These are phyloP conservation scores for Catamblyrhynchus diadema DNA, from an alignment of 2,797 vertebrate species.

Conservation along the genomic window DNA sequence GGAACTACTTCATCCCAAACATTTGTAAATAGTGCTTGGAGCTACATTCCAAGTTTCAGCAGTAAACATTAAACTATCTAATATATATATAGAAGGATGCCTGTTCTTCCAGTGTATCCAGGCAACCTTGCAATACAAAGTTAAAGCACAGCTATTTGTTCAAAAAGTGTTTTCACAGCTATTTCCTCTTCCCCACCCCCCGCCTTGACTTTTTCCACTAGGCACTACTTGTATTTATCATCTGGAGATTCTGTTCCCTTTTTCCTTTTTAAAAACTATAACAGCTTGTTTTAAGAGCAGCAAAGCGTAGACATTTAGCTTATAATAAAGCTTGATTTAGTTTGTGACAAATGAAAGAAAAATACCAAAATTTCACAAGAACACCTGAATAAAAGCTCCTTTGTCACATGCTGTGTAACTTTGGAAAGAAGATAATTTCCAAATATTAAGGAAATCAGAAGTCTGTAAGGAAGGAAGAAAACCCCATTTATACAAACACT, in stretches of 20 bases:
- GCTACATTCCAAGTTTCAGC: slow-evolving; percentile 46
- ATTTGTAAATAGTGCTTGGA: slow-evolving; percentile 62
- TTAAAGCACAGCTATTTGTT: slow-evolving; percentile 51
- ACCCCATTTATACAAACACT: background rate
- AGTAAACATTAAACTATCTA: slow-evolving; percentile 61
- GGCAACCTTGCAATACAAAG: slow-evolving; percentile 64
- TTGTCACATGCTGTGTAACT: accelerated
- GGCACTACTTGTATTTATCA: slow-evolving; percentile 20
- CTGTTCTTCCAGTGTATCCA: slow-evolving; percentile 52
- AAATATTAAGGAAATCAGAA: background rate
- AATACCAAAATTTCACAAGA: background rate
- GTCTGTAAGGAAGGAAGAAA: background rate
- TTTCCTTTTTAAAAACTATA: background rate
- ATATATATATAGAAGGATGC: slow-evolving; percentile 59
- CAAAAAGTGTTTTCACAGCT: slow-evolving; percentile 64
- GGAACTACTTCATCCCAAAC: slow-evolving; percentile 57
- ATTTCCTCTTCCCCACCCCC: slow-evolving; percentile 34
- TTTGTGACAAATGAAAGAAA: background rate
- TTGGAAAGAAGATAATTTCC: background rate
- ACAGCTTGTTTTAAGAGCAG: background rate
- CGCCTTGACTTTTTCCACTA: slow-evolving; percentile 1
- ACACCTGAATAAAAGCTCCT: background rate
- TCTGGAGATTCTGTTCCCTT: slow-evolving; percentile 32
- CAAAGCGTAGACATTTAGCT: background rate
- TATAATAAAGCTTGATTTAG: background rate